Percentiles rank a stretch among this genome's conserved stretches.
Conservation (phyloP, 1,140 invertebrate species). For the Lerema accius region DNA sequence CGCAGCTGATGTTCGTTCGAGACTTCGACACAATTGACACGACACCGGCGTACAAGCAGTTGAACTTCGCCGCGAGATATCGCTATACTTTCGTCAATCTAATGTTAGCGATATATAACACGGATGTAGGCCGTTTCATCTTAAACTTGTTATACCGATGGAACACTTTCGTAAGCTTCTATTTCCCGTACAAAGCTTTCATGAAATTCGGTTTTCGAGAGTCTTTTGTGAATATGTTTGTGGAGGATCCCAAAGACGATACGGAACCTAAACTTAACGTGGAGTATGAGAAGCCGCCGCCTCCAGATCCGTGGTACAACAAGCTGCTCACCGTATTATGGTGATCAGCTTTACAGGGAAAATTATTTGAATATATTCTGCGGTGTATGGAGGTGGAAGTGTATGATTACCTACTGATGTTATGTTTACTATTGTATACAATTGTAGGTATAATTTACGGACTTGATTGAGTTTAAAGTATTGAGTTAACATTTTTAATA, state of each 20-base stretch:
- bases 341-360: too few species aligned
- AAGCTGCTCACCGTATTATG: conserved; percentile 24
- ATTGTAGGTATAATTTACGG: too few species aligned
- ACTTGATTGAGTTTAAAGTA: too few species aligned
- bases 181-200: conserved; percentile 42
- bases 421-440: too few species aligned
- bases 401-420: too few species aligned
- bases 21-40: conserved; percentile 42
- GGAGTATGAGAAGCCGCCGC: conserved; percentile 36
- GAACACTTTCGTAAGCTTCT: conserved; percentile 25
- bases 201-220: conserved; percentile 39
- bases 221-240: conserved; percentile 40
- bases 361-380: too few species aligned
- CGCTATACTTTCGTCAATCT: conserved; percentile 31
- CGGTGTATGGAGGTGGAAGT: too few species aligned
- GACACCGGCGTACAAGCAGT: conserved; percentile 37
- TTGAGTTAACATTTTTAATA: too few species aligned
- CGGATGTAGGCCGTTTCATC: conserved; percentile 37
- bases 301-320: conserved; percentile 36
- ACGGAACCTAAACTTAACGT: conserved; percentile 39
- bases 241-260: conserved; percentile 38
- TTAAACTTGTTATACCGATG: conserved; percentile 38
- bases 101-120: conserved; percentile 34
- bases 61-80: conserved; percentile 39
- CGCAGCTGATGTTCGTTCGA: conserved; percentile 34